These are phyloP conservation scores for Pemphredon lugubris DNA, from an alignment of 2,888 invertebrate species.

Conservation along the genomic window DNA sequence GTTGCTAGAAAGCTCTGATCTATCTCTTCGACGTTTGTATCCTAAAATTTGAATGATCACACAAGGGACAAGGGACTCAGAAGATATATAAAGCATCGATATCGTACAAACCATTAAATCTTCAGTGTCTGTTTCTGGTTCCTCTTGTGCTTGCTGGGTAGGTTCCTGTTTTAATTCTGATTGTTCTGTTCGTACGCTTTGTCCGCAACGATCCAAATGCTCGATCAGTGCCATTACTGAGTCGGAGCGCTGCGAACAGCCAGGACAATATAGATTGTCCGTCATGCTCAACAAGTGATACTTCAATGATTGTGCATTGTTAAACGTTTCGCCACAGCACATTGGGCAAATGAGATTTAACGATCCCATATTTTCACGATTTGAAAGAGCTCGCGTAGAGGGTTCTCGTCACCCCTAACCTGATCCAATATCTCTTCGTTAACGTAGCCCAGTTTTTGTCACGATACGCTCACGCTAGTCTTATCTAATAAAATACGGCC, in stretches of 20 bases:
- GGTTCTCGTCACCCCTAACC: slow-evolving; percentile 27
- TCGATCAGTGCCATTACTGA: slow-evolving; percentile 83
- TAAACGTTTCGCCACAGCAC: slow-evolving; percentile 86
- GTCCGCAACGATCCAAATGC: slow-evolving; percentile 82
- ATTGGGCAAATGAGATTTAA: slow-evolving; percentile 84
- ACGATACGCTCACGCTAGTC: slow-evolving; percentile 20
- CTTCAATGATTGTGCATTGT: slow-evolving; percentile 82
- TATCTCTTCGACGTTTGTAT: slow-evolving; percentile 53
- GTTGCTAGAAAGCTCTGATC: slow-evolving; percentile 71
- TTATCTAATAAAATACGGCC: slow-evolving; percentile 28
- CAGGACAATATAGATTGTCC: slow-evolving; percentile 84
- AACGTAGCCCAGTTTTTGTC: slow-evolving; percentile 12
- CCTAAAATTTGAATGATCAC: slow-evolving; percentile 49
- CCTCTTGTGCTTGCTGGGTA: slow-evolving; percentile 18
- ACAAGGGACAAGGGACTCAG: neutral
- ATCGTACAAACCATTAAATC: slow-evolving; percentile 48
- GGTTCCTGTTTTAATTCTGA: slow-evolving; percentile 29
- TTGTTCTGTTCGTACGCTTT: slow-evolving; percentile 37
- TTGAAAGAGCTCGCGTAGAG: slow-evolving; percentile 8
- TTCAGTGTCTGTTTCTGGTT: slow-evolving; percentile 39
- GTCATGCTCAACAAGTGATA: slow-evolving; percentile 83
- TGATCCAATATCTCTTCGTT: slow-evolving; percentile 19
- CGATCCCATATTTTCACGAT: slow-evolving; percentile 81
- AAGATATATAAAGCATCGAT: neutral
- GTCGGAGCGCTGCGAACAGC: slow-evolving; percentile 83